Base-by-base conservation (phyloP, 2,113 vertebrate species). In the Xerus inauris region DNA sequence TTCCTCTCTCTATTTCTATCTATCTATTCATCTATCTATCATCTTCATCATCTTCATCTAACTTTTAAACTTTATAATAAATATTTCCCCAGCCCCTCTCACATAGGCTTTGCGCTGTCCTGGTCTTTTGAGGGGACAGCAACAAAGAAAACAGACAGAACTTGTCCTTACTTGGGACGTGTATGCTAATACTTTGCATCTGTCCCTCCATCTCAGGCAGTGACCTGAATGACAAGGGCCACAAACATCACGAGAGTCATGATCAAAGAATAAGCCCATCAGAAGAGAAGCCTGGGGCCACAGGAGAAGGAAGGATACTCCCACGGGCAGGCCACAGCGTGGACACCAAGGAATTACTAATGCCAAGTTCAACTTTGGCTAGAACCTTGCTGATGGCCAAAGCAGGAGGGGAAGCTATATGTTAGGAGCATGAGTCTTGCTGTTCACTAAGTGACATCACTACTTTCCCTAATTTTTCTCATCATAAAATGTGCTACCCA, bases 261-360 rank as follows among this genome's bases (percentile, higher is more conserved):
- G 51, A 91, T 89, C 38, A 75, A 89, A 94, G 73, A 79, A 42
- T 35, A 51, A 59, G 82, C 38, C 82, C 79, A 9, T 71, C 64
- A 91, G 86, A 82, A 86, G 42, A 35, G 89, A 93, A 87, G 94
- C 38, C 65, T 71, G 92, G 76, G 45, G 22, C 51, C 17, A 24
- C 75, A 75, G 87, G 38, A 88, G 81, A 91, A 72, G 69, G 32
- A 45, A 81, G 59, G 54, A 57, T 40, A 73, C 26, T 10, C 45
- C 47, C 30, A 0, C 2, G 35, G 45, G 35, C 8, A 47, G 47
- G 20, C 24, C 72, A 20, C 0, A 85, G 71, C 1, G 10, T 35
- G 85, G 19, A 57, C 65, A 17, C 22, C 49, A 10, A 0, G 28
- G 38, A 51, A 62, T 20, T 79, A 47, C 54, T 49, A 30, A 0